A percentile compares a stretch with the other conserved stretches of the same genome.
phyloP scores from a whole-genome alignment of 2,113 vertebrate species.

The Ptyas mucosa region DNA sequence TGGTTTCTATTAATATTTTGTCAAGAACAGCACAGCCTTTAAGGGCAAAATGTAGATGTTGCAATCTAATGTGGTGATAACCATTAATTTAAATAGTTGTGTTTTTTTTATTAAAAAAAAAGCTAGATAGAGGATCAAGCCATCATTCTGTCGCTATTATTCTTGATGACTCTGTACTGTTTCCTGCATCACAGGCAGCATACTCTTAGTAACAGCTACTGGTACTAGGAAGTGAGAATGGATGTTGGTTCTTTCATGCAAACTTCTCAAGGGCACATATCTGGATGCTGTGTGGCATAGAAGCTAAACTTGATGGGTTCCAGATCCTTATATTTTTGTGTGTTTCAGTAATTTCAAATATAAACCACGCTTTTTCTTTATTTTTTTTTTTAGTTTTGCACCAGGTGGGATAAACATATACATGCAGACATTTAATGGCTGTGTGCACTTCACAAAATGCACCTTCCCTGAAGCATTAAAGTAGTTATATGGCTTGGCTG shows the following conservation, averaged over 20 bases:
- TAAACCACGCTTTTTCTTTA: neutral
- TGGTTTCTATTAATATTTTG: constrained; percentile 31
- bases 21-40: constrained; percentile 20
- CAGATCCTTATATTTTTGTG: neutral
- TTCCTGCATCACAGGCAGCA: neutral
- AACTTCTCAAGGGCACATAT: neutral
- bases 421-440: neutral
- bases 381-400: neutral
- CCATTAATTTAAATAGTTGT: neutral
- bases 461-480: neutral
- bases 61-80: neutral
- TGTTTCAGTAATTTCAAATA: neutral
- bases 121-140: neutral
- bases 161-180: neutral
- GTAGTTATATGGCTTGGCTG: neutral
- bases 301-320: neutral
- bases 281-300: neutral
- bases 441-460: neutral
- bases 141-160: neutral
- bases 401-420: neutral
- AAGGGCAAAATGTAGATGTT: neutral
- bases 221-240: neutral
- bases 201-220: neutral
- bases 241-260: neutral
- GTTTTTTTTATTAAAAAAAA: neutral